A percentile compares a stretch with the other conserved stretches of the same genome.
Evolutionary conservation across 1,140 invertebrate species (phyloP).

Genomic region (Drosophila bifasciata): DNA sequence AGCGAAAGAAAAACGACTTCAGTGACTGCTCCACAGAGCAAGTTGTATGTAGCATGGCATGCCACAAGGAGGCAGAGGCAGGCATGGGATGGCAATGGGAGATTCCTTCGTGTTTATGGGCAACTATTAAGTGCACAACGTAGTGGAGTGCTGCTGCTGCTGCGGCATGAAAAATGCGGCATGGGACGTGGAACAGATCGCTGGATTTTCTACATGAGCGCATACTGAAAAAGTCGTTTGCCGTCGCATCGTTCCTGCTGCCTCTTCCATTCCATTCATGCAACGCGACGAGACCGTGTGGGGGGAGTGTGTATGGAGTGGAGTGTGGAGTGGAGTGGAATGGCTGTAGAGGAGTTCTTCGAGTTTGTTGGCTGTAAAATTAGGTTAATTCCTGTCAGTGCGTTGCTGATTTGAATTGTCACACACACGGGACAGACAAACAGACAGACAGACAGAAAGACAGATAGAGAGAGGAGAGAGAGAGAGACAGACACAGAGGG

Average conservation of each 20-base stretch:
- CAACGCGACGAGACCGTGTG: slow-evolving; percentile 8
- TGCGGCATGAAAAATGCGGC: slow-evolving; percentile 78
- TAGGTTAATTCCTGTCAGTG: slow-evolving; percentile 82
- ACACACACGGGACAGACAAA: slow-evolving; percentile 18
- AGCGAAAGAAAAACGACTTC: neutral
- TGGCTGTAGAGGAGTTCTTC: slow-evolving; percentile 20
- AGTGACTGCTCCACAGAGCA: slow-evolving; percentile 21
- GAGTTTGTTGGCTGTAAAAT: slow-evolving; percentile 73
- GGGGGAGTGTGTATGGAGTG: neutral
- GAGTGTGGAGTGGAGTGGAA: neutral
- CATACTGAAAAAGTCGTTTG: slow-evolving; percentile 70
- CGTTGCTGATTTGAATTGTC: slow-evolving; percentile 67
- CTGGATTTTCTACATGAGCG: slow-evolving; percentile 81
- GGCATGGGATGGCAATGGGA: too few relatives aligned
- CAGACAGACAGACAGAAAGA: neutral
- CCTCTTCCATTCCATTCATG: slow-evolving; percentile 47
- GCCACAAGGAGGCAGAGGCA: slow-evolving; percentile 10
- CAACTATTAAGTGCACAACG: slow-evolving; percentile 81
- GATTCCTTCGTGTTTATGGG: slow-evolving; percentile 64
- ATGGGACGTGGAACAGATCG: slow-evolving; percentile 81
- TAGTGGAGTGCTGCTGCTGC: too few relatives aligned
- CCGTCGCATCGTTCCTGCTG: slow-evolving; percentile 13
- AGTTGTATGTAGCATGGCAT: slow-evolving; percentile 24
- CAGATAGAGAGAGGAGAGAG: neutral
- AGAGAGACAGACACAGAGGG: too few relatives aligned